These are phyloP conservation scores for Steatocranus sp. DNA, from an alignment of 2,797 vertebrate species.

Conservation along the genomic window DNA sequence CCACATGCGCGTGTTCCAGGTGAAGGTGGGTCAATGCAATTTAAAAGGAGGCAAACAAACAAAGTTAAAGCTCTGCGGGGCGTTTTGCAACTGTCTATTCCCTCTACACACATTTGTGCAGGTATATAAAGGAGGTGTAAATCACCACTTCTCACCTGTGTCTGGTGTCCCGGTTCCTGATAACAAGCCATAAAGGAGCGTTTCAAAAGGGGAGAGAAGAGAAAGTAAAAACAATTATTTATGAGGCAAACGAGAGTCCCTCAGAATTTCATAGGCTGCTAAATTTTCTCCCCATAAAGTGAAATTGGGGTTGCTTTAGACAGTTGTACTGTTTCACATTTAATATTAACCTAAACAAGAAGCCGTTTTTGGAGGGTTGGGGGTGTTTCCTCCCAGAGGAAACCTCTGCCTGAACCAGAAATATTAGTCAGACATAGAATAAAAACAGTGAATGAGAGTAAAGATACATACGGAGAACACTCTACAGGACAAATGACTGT, in stretches of 20 bases:
- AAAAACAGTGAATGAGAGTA: conserved; percentile 58
- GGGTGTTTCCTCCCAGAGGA: conserved; percentile 49
- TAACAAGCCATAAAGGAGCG: conserved; percentile 42
- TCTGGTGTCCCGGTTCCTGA: conserved; percentile 95
- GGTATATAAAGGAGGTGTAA: conserved; percentile 13
- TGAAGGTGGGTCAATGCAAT: conserved; percentile 30
- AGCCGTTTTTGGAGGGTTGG: conserved; percentile 31
- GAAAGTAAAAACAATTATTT: conserved; percentile 51
- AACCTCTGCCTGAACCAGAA: conserved; percentile 53
- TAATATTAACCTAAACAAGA: conserved; percentile 66
- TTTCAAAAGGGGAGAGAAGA: conserved; percentile 36
- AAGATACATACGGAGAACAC: conserved; percentile 65
- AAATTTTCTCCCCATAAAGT: conserved; percentile 29
- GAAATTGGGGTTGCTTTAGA: conserved; percentile 53
- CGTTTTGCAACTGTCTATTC: not conserved
- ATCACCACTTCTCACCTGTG: conserved; percentile 86
- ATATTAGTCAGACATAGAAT: conserved; percentile 62
- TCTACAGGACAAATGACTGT: conserved; percentile 70
- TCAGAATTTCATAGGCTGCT: conserved; percentile 19
- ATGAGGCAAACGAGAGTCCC: conserved; percentile 15
- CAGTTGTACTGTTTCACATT: conserved; percentile 54
- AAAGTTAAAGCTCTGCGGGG: not conserved
- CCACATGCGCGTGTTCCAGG: not conserved
- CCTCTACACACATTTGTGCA: not conserved
- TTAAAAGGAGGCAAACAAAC: conserved; percentile 14